A percentile compares a stretch with the other conserved stretches of the same genome.
These are phyloP conservation scores for Turdus rufiventris DNA, from an alignment of 2,113 vertebrate species.

Conservation along the genomic window DNA sequence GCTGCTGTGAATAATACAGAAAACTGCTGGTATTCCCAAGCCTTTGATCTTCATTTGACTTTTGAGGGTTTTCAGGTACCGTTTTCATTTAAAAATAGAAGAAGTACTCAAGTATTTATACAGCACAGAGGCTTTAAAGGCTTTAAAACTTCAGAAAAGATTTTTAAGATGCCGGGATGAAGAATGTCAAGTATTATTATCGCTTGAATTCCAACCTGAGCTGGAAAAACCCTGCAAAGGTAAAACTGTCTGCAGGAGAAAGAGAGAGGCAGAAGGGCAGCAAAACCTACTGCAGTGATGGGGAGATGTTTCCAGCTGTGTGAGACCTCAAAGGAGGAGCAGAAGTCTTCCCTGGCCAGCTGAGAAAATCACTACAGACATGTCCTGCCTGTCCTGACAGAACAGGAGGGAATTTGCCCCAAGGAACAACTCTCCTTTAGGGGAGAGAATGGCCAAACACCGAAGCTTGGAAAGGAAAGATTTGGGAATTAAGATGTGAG, in stretches of 20 bases:
- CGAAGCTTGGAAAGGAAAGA: not conserved
- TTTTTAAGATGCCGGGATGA: not conserved
- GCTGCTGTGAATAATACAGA: not conserved
- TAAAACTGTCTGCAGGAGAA: not conserved
- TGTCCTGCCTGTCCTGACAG: not conserved
- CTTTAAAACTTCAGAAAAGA: not conserved
- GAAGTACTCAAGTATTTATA: not conserved
- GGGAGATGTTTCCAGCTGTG: not conserved
- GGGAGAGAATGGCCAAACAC: not conserved
- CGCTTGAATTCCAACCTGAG: not conserved
- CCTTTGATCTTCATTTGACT: constrained; percentile 1
- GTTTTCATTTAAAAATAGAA: constrained; percentile 7
- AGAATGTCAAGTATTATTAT: not conserved
- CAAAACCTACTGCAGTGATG: not conserved
- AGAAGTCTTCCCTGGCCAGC: not conserved
- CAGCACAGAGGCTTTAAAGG: not conserved
- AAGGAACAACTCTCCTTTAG: not conserved
- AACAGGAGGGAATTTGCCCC: not conserved
- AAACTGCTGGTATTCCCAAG: not conserved
- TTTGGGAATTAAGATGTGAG: rapidly evolving
- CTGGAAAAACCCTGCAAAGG: not conserved
- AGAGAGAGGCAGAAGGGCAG: not conserved
- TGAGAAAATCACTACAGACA: not conserved
- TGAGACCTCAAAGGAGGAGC: not conserved
- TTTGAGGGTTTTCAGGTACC: constrained; percentile 1